A percentile compares a stretch with the other conserved stretches of the same genome.
Conservation (phyloP, 2,113 vertebrate genomes). For the Corythaixoides concolor region DNA sequence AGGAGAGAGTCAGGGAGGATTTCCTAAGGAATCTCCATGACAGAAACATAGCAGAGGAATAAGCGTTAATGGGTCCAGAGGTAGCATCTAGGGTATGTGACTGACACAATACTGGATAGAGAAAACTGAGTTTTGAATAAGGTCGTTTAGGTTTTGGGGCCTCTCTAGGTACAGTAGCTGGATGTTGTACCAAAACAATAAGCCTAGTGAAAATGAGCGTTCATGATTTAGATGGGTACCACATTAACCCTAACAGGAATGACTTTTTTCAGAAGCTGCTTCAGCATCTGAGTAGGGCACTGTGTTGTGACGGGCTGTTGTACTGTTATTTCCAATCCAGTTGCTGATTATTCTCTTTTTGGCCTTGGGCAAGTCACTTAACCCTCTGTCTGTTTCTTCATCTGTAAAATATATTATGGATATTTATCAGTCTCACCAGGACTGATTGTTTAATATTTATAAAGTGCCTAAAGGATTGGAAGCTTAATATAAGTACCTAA, state of each 20-base stretch:
- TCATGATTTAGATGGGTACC: neutral
- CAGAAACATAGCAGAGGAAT: neutral
- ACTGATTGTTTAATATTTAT: conserved; percentile 71
- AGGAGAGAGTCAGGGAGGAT: neutral
- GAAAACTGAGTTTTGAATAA: neutral
- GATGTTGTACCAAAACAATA: neutral
- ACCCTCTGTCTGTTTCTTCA: conserved; percentile 58
- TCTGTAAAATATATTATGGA: conserved; percentile 64
- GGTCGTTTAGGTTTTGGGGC: neutral
- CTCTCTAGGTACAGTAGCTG: neutral
- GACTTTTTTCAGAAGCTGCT: neutral
- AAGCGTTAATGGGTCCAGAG: neutral
- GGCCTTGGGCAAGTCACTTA: conserved; percentile 55
- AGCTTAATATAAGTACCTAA: conserved; percentile 49
- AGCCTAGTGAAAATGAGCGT: neutral
- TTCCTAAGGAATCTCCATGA: neutral
- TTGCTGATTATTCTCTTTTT: conserved; percentile 44
- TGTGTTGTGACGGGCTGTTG: neutral
- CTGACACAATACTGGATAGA: neutral
- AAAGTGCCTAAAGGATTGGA: conserved; percentile 65
- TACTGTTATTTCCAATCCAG: conserved; percentile 4
- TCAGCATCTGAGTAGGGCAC: neutral
- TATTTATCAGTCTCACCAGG: conserved; percentile 69
- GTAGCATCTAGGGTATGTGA: neutral
- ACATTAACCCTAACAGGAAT: neutral